Evolutionary conservation across 2,113 vertebrate genomes (phyloP), one percentile per base, ranked within the genome.

Genomic region (Hiodon alosoides): DNA sequence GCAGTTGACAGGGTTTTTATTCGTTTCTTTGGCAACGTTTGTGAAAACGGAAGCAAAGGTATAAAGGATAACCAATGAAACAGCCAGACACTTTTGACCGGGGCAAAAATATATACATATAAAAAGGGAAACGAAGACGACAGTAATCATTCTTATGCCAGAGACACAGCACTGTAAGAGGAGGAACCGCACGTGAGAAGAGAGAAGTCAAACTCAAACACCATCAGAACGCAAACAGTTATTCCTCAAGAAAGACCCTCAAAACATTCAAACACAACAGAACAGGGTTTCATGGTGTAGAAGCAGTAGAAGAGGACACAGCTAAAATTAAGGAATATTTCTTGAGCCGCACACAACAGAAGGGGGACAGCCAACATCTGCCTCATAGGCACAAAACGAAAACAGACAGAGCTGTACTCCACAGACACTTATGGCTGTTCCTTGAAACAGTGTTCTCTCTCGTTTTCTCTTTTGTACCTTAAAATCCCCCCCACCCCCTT

Each of bases 391-490:
- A 55, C 82, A 79, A 58, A 89, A 82, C 74, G 79, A 31, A 31
- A 84, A 55, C 64, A 76, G 67, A 79, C 72, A 78, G 69, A 72
- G 81, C 73, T 69, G 67, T 73, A 77, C 48, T 48, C 72, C 73
- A 75, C 31, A 60, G 75, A 57, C n/a, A 57, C 5, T 55, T 16
- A 53, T 72, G 48, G 62, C 64, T 88, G 85, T 86, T 79, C 74
- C 74, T 72, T 87, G 83, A 87, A 87, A 85, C 90, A 93, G 90
- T 93, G 90, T 89, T 93, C 91, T 91, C 89, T 69, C 77, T 52
- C 61, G 7, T 31, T 80, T 65, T 70, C 79, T 76, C 77, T 80
- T 77, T 73, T 69, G 70, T 78, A 81, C 81, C 74, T 80, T 11
- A 65, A 71, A 73, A 61, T 47, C 13, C 47, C n/a, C n/a, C n/a